A percentile compares a stretch with the other conserved stretches of the same genome.
Conservation (phyloP, 2,113 vertebrate genomes). For the Muntiacus reevesi region DNA sequence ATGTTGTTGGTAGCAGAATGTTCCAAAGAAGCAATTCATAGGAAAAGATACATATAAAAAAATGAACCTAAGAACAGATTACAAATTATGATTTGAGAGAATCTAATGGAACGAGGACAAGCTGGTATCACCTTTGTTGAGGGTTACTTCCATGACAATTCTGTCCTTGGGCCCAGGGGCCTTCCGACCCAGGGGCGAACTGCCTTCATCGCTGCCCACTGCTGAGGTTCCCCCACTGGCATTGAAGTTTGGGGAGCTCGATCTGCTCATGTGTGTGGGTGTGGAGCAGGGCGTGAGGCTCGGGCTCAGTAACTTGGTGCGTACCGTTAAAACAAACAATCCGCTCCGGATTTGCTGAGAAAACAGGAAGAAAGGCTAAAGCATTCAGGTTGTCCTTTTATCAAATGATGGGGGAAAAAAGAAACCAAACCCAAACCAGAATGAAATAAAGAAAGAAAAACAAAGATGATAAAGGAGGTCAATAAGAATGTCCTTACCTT, state of each 20-base stretch:
- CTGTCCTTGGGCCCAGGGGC: constrained; percentile 93
- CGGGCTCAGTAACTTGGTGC: constrained; percentile 94
- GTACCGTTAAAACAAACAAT: constrained; percentile 92
- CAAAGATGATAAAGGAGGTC: not conserved
- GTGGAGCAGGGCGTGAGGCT: constrained; percentile 93
- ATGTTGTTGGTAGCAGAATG: not conserved
- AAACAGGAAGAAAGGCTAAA: not conserved
- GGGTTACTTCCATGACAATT: constrained; percentile 95
- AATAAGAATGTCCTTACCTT: constrained; percentile 84
- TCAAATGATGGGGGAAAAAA: not conserved
- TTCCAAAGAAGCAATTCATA: not conserved
- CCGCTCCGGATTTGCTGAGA: constrained; percentile 95
- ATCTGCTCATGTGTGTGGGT: constrained; percentile 91
- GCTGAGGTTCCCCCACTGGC: constrained; percentile 73
- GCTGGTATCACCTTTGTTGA: constrained; percentile 89
- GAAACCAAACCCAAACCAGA: not conserved
- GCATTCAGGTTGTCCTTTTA: not conserved
- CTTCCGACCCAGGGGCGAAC: constrained; percentile 80
- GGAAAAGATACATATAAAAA: not conserved
- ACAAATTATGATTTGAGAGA: not conserved
- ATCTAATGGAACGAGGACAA: accelerated
- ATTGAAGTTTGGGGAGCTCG: constrained; percentile 91
- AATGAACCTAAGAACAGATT: not conserved
- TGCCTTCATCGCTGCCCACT: constrained; percentile 75
- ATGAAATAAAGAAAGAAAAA: not conserved